phyloP scores from a whole-genome alignment of 2,113 vertebrate species.

The Hypocryptadius cinnamomeus region DNA sequence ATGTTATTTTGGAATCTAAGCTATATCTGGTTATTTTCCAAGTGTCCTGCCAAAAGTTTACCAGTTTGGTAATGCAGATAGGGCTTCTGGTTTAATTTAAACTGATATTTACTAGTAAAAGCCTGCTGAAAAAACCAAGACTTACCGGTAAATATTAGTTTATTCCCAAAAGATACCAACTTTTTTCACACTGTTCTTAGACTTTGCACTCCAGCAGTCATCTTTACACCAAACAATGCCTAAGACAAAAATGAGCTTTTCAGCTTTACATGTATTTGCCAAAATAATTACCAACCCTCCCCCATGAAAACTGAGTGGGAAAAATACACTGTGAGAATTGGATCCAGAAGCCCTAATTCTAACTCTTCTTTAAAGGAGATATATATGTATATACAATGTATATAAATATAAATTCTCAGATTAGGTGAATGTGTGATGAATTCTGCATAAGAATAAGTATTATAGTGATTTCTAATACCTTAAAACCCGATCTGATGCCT shows the following conservation, averaged over 20 bases:
- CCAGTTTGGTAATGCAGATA: slow-evolving; percentile 30
- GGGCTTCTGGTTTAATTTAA: slow-evolving; percentile 72
- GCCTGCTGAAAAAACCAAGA: slow-evolving; percentile 74
- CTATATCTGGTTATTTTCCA: background rate
- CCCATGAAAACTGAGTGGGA: slow-evolving; percentile 62
- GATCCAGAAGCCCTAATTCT: slow-evolving; percentile 72
- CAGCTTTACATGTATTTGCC: slow-evolving; percentile 71
- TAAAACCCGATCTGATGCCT: slow-evolving; percentile 94
- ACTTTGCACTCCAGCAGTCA: slow-evolving; percentile 72
- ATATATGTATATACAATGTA: slow-evolving; percentile 58
- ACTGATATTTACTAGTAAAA: slow-evolving; percentile 75
- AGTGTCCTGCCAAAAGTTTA: slow-evolving; percentile 3
- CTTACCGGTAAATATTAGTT: slow-evolving; percentile 75
- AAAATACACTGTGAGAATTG: slow-evolving; percentile 51
- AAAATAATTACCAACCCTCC: slow-evolving; percentile 67
- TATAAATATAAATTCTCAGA: slow-evolving; percentile 64
- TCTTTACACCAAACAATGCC: slow-evolving; percentile 73
- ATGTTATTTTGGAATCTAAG: background rate
- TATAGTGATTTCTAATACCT: slow-evolving; percentile 83
- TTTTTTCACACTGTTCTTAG: slow-evolving; percentile 73
- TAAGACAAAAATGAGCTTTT: slow-evolving; percentile 74
- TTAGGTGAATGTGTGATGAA: slow-evolving; percentile 64
- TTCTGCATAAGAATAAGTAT: slow-evolving; percentile 65
- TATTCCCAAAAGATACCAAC: slow-evolving; percentile 72
- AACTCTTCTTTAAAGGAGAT: slow-evolving; percentile 49